Evolutionary conservation across 2,797 vertebrate species (phyloP).

Genomic region (Orestias chungarensis): DNA sequence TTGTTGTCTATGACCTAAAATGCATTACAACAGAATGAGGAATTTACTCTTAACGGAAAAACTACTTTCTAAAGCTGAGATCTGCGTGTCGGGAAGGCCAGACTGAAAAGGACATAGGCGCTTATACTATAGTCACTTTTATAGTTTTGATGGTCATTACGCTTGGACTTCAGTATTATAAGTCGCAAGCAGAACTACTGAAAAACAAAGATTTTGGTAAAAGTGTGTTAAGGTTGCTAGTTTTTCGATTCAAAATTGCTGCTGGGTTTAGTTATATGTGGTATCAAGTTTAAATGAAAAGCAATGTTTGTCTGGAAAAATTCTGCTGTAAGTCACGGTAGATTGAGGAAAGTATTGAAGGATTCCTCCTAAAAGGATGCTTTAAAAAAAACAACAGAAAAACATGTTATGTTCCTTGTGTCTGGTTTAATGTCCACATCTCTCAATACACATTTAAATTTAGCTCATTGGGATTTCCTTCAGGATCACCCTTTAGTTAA

Average conservation of each 20-base stretch:
- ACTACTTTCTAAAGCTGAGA: not conserved
- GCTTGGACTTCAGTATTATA: not conserved
- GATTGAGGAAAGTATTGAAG: too few species aligned
- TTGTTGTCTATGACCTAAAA: conserved; percentile 48
- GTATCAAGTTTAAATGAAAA: not conserved
- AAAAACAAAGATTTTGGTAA: not conserved
- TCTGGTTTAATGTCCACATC: not conserved
- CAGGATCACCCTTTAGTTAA: not conserved
- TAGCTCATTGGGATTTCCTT: not conserved
- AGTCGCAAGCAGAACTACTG: not conserved
- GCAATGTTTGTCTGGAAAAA: conserved; percentile 46
- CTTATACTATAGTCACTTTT: too few species aligned
- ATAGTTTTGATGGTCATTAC: not conserved
- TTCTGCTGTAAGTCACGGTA: too few species aligned
- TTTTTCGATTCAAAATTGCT: not conserved
- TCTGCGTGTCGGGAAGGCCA: not conserved
- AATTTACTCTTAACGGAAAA: not conserved
- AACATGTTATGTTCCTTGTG: not conserved
- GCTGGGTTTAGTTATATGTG: not conserved
- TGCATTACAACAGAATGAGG: conserved; percentile 1
- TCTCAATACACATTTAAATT: not conserved
- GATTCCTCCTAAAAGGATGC: too few species aligned
- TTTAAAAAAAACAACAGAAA: not conserved
- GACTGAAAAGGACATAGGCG: too few species aligned
- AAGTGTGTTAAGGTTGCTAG: not conserved